phyloP scores from a whole-genome alignment of 2,797 vertebrate genomes.

The Gymnocypris eckloni region DNA sequence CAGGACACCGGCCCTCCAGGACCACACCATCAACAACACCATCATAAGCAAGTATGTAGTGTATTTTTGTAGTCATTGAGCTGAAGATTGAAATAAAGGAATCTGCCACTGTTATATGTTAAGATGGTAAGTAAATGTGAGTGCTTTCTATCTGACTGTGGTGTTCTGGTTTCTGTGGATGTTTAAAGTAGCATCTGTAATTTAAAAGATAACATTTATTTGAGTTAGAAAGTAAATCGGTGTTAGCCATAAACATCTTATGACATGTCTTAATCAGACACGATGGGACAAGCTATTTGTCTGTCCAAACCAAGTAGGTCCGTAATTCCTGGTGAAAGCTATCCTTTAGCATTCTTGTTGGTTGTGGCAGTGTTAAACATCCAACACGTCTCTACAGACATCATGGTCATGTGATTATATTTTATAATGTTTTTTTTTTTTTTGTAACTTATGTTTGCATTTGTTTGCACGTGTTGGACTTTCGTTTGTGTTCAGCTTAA shows the following conservation, averaged over 20 bases:
- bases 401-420: neutral
- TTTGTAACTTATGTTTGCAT: slow-evolving; percentile 9
- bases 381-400: neutral
- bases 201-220: slow-evolving; percentile 11
- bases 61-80: neutral
- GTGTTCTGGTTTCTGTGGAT: slow-evolving; percentile 27
- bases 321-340: neutral
- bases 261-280: neutral
- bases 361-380: neutral
- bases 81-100: neutral
- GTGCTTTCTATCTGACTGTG: neutral
- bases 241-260: slow-evolving; percentile 9
- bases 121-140: slow-evolving; percentile 6
- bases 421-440: neutral
- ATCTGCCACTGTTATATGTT: neutral
- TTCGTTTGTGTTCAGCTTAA: slow-evolving; percentile 72
- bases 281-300: neutral
- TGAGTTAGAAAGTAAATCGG: neutral
- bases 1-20: no score
- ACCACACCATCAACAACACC: no score
- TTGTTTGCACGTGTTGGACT: slow-evolving; percentile 49
- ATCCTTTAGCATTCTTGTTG: neutral
- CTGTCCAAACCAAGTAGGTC: slow-evolving; percentile 8
- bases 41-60: neutral
- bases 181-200: neutral